A percentile compares a stretch with the other conserved stretches of the same genome.
These are phyloP conservation scores for Erpetoichthys calabaricus DNA, from an alignment of 2,797 vertebrate genomes.

Conservation along the genomic window DNA sequence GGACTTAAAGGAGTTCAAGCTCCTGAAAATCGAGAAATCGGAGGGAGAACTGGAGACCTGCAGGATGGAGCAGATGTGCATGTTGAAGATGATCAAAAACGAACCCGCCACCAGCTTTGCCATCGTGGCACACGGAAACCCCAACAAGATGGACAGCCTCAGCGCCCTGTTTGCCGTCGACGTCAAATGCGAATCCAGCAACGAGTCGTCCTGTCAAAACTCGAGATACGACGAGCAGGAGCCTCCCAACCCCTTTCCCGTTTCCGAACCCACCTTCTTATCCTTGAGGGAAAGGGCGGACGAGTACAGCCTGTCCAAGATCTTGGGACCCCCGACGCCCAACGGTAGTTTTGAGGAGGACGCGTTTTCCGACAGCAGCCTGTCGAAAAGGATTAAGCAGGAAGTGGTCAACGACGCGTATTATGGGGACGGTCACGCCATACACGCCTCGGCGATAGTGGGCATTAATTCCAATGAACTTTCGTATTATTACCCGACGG, in stretches of 20 bases:
- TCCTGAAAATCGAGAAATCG: slow-evolving; percentile 83
- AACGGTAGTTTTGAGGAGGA: slow-evolving; percentile 78
- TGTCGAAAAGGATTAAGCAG: slow-evolving; percentile 88
- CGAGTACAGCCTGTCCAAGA: slow-evolving; percentile 93
- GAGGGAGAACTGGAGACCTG: slow-evolving; percentile 69
- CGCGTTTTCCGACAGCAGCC: slow-evolving; percentile 69
- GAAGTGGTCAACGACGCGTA: slow-evolving; percentile 83
- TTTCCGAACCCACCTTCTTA: slow-evolving; percentile 86
- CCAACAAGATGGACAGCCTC: slow-evolving; percentile 50
- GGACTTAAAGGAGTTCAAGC: slow-evolving; percentile 69
- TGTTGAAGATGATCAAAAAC: slow-evolving; percentile 88
- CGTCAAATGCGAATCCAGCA: slow-evolving; percentile 82
- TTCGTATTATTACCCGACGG: slow-evolving; percentile 98
- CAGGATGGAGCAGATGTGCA: slow-evolving; percentile 68
- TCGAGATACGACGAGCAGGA: slow-evolving; percentile 66
- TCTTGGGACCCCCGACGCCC: slow-evolving; percentile 87
- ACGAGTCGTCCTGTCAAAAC: slow-evolving; percentile 78
- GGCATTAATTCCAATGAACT: slow-evolving; percentile 97
- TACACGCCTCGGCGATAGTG: slow-evolving; percentile 86
- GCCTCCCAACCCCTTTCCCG: slow-evolving; percentile 72
- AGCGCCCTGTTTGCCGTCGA: slow-evolving; percentile 71
- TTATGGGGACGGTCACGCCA: slow-evolving; percentile 77
- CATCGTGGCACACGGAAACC: slow-evolving; percentile 74
- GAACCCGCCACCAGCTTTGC: slow-evolving; percentile 82
- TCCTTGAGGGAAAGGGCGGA: slow-evolving; percentile 96